phyloP scores from a whole-genome alignment of 2,797 vertebrate species.

The Sebastes variabilis region DNA sequence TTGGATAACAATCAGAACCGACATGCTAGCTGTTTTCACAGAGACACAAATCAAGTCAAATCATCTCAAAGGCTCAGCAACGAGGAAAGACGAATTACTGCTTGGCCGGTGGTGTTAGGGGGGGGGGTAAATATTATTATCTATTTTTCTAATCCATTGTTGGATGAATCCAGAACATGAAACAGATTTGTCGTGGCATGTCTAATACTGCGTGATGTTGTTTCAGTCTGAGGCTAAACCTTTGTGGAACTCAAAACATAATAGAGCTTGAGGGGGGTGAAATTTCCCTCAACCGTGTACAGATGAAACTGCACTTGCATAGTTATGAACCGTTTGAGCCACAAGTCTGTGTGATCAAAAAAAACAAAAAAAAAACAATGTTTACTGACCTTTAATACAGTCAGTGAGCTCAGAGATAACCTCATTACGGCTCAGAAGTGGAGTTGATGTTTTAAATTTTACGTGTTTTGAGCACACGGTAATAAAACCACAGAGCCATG shows the following conservation, averaged over 20 bases:
- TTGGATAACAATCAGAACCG: conserved; percentile 59
- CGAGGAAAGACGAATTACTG: conserved; percentile 56
- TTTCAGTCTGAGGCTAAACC: conserved; percentile 61
- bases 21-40: conserved; percentile 57
- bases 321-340: conserved; percentile 34
- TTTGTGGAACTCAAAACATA: conserved; percentile 54
- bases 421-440: conserved; percentile 27
- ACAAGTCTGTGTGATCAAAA: conserved; percentile 20
- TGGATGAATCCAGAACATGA: conserved; percentile 60
- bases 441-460: conserved; percentile 44
- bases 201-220: conserved; percentile 52
- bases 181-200: conserved; percentile 67
- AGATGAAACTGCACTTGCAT: conserved; percentile 44
- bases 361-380: not conserved
- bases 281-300: conserved; percentile 28
- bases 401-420: conserved; percentile 16
- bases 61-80: conserved; percentile 61
- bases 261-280: conserved; percentile 26
- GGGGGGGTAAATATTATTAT: conserved; percentile 52
- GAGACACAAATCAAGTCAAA: conserved; percentile 58
- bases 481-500: conserved; percentile 42
- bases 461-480: conserved; percentile 46
- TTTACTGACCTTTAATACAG: conserved; percentile 39
- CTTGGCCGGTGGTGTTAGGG: conserved; percentile 34
- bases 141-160: conserved; percentile 79